Conservation (phyloP, 2,113 vertebrate genomes). For the Regulus satrapa region DNA sequence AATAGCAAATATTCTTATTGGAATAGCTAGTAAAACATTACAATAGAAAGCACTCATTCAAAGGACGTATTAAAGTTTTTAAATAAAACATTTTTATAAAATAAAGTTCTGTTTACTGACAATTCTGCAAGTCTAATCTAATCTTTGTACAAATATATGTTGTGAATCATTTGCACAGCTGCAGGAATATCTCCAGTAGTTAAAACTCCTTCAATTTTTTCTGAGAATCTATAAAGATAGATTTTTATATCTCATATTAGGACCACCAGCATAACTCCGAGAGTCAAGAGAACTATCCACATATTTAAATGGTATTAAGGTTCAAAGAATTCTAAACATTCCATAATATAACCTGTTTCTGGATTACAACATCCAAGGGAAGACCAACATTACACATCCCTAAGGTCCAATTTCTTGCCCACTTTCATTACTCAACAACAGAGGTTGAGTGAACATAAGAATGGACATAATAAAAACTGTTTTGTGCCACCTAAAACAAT, state of each 20-base stretch:
- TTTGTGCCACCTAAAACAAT: not conserved
- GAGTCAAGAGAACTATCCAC: not conserved
- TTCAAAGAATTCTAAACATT: not conserved
- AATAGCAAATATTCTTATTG: not conserved
- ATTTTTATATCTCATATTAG: not conserved
- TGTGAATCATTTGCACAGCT: not conserved
- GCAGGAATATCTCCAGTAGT: not conserved
- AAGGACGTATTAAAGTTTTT: not conserved
- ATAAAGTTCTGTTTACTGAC: not conserved
- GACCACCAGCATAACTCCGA: not conserved
- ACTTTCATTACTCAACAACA: not conserved
- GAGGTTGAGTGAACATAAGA: not conserved
- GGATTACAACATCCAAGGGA: not conserved
- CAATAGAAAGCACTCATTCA: not conserved
- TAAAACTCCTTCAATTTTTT: not conserved
- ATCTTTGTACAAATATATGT: not conserved
- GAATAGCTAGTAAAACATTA: not conserved
- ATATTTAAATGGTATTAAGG: not conserved
- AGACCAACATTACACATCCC: not conserved
- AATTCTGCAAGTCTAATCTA: not conserved
- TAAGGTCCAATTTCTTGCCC: not conserved
- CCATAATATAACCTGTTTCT: not conserved
- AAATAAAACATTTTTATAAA: not conserved
- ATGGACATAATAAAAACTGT: not conserved
- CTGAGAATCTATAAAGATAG: not conserved